Percentiles rank a stretch among this genome's conserved stretches.
Evolutionary conservation across 2,888 invertebrate genomes (phyloP).

Genomic region (Ectemnius continuus): DNA sequence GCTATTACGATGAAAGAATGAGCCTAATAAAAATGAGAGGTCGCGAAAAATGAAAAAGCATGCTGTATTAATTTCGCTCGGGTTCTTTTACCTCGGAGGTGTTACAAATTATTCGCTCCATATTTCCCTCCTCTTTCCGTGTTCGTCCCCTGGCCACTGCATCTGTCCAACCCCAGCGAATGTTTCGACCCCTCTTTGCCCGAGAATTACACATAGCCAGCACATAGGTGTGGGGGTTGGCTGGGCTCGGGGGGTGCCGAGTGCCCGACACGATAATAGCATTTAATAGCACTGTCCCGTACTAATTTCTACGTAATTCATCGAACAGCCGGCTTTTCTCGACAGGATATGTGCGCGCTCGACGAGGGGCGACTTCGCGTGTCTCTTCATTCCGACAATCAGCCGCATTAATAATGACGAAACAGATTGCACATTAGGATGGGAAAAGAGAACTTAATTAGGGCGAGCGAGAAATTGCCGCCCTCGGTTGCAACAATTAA

Average conservation of each 20-base stretch:
- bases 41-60: conserved; percentile 50
- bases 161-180: not conserved
- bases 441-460: conserved; percentile 26
- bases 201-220: not conserved
- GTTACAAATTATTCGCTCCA: conserved; percentile 60
- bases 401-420: too few species aligned
- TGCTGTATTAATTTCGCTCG: not conserved
- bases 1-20: too few species aligned
- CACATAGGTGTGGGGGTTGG: not conserved
- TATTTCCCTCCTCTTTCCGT: conserved; percentile 42
- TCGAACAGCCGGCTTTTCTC: conserved; percentile 18
- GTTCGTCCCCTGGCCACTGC: conserved; percentile 4
- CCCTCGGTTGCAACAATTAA: conserved; percentile 31
- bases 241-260: too few species aligned
- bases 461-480: conserved; percentile 17
- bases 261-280: too few species aligned
- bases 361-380: too few species aligned
- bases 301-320: conserved; percentile 54
- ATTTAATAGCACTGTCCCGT: conserved; percentile 40
- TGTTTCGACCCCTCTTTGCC: not conserved
- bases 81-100: conserved; percentile 17
- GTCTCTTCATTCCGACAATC: too few species aligned
- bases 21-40: conserved; percentile 23
- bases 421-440: not conserved
- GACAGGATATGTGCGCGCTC: not conserved